Evolutionary conservation across 2,113 vertebrate genomes (phyloP), one percentile per base, ranked within the genome.

Genomic region (Emberiza fucata): DNA sequence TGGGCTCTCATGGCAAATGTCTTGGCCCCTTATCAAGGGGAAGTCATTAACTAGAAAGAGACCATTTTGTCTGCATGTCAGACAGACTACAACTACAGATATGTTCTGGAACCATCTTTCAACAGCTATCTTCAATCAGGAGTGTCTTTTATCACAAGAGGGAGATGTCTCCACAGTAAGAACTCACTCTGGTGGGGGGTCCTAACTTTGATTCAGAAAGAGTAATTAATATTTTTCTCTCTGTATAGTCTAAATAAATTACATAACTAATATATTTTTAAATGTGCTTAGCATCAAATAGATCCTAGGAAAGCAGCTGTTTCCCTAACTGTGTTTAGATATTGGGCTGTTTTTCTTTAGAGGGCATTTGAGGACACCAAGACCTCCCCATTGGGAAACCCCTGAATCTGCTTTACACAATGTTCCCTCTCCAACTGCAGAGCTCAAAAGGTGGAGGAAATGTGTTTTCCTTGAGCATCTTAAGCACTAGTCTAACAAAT

Each of bases 371-470:
- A 92, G 65, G 81, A 39, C n/a, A 78, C 12, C 21, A 24, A 42
- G 78, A 20, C n/a, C 11, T 47, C 54, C 61, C 50, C 84, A 53
- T 9, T 10, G 53, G 65, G 61, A 40, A 17, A n/a, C 21, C 12
- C 47, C 0, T 65, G 33, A 81, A 57, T 1, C 8, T 29, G 50
- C 47, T 65, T 37, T 31, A 50, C 12, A 19, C 0, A 0, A 12
- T 0, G 0, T 6, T 56, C 35, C 45, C 63, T 24, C 48, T 64
- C 42, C 6, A 15, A n/a, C 40, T 8, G 8, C 23, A 59, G 37
- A 73, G 35, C 47, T 24, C 2, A 3, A 40, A 40, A 45, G 37
- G 35, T 2, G 19, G 25, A 47, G 61, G 24, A 75, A 92, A 73
- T 4, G 24, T 16, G 12, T 81, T 83, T 73, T 24, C 7, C 21